A percentile compares a stretch with the other conserved stretches of the same genome.
phyloP scores from a whole-genome alignment of 2,113 vertebrate genomes.

The Hystrix brachyura region DNA sequence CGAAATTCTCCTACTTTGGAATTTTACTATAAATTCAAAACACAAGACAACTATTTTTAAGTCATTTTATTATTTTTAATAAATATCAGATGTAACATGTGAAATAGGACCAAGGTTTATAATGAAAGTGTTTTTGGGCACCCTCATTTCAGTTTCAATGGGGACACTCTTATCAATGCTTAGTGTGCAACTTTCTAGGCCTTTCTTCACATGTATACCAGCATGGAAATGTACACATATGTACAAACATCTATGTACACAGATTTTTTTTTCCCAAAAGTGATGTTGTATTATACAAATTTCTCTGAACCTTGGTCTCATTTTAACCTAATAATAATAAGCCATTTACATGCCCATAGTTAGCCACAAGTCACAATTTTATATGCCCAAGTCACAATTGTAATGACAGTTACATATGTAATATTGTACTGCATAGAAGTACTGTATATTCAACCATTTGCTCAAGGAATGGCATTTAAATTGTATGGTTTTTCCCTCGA shows the following conservation, averaged over 20 bases:
- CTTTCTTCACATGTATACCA: neutral
- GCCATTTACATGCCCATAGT: neutral
- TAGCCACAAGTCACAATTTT: neutral
- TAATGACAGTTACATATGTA: neutral
- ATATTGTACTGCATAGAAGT: neutral
- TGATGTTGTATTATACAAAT: neutral
- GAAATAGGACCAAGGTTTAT: neutral
- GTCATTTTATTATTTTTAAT: slow-evolving; percentile 49
- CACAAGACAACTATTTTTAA: neutral
- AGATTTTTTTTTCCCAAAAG: slow-evolving; percentile 7
- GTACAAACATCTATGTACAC: neutral
- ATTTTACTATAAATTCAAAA: slow-evolving; percentile 33
- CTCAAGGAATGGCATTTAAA: neutral
- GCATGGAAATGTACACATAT: neutral
- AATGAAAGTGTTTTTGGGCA: neutral
- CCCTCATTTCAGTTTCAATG: neutral
- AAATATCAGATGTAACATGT: neutral
- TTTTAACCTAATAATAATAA: slow-evolving; percentile 44
- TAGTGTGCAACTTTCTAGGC: neutral
- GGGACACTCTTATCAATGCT: neutral
- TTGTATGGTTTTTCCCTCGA: neutral
- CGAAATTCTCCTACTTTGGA: neutral
- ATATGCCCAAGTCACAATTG: neutral
- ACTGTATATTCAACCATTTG: neutral
- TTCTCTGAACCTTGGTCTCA: slow-evolving; percentile 26